Conservation (phyloP, 2,888 invertebrate species). For the Morpho achilles region DNA sequence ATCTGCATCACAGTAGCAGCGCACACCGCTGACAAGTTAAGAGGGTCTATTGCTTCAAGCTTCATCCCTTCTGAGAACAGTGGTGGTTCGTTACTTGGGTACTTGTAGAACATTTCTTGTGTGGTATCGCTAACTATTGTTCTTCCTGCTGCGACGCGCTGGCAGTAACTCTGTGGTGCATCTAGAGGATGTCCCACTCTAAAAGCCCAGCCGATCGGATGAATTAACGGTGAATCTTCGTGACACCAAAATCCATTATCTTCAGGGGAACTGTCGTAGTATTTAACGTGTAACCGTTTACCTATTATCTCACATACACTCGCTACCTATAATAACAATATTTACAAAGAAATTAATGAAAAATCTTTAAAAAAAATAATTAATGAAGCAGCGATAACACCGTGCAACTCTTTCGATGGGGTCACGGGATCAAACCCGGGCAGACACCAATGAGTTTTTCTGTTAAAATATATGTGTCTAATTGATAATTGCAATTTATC, state of each 20-base stretch:
- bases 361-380: too few species aligned
- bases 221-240: constrained; percentile 95
- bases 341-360: not conserved
- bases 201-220: constrained; percentile 98
- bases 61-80: constrained; percentile 93
- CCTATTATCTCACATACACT: constrained; percentile 94
- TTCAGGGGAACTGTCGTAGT: constrained; percentile 89
- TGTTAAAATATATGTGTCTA: too few species aligned
- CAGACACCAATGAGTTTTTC: too few species aligned
- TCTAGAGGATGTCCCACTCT: constrained; percentile 92
- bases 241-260: constrained; percentile 98
- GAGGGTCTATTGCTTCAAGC: constrained; percentile 97
- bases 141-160: constrained; percentile 85
- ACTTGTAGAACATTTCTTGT: constrained; percentile 86
- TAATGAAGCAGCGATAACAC: too few species aligned
- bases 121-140: constrained; percentile 89
- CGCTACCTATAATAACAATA: constrained; percentile 80
- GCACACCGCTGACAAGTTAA: constrained; percentile 95
- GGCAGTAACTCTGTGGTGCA: constrained; percentile 88
- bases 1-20: constrained; percentile 98
- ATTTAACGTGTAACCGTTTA: constrained; percentile 93
- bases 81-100: constrained; percentile 72
- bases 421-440: too few species aligned
- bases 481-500: too few species aligned
- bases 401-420: too few species aligned